These are phyloP conservation scores for Lagopus muta DNA, from an alignment of 2,113 vertebrate genomes.

Conservation along the genomic window DNA sequence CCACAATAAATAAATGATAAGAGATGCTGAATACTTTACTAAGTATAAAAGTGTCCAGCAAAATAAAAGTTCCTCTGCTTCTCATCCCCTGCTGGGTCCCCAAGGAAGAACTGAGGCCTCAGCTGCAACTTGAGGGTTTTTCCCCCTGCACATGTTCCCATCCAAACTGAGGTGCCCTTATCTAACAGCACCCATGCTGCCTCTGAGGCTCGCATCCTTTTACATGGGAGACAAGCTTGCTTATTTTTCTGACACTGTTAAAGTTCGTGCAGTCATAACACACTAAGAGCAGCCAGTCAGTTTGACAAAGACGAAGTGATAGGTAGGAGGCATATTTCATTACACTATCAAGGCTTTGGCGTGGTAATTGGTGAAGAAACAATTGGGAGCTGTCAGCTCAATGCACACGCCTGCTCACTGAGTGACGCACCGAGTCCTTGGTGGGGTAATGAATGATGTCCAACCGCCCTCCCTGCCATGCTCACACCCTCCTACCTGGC, in stretches of 20 bases:
- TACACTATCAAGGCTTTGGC: constrained; percentile 49
- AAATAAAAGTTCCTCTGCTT: background rate
- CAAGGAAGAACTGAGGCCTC: background rate
- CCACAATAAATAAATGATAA: constrained; percentile 68
- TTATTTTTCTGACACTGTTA: background rate
- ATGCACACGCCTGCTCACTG: constrained; percentile 44
- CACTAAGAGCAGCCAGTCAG: constrained; percentile 3
- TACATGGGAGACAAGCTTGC: background rate
- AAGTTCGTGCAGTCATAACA: constrained; percentile 39
- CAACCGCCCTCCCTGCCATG: accelerated
- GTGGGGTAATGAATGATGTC: background rate
- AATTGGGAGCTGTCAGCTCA: constrained; percentile 66
- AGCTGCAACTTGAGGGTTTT: accelerated
- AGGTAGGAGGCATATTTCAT: constrained; percentile 71
- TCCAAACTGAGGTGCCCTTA: background rate
- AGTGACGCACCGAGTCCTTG: background rate
- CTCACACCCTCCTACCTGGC: accelerated
- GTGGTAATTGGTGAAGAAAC: constrained; percentile 66
- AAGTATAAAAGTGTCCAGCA: background rate
- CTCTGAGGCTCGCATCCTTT: background rate
- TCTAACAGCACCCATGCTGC: background rate
- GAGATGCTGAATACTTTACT: constrained; percentile 28
- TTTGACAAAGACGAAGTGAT: constrained; percentile 68
- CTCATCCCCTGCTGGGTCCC: background rate
- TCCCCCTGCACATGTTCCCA: background rate